A percentile compares a stretch with the other conserved stretches of the same genome.
Conservation (phyloP, 2,113 vertebrate species). For the Myotis yumanensis region DNA sequence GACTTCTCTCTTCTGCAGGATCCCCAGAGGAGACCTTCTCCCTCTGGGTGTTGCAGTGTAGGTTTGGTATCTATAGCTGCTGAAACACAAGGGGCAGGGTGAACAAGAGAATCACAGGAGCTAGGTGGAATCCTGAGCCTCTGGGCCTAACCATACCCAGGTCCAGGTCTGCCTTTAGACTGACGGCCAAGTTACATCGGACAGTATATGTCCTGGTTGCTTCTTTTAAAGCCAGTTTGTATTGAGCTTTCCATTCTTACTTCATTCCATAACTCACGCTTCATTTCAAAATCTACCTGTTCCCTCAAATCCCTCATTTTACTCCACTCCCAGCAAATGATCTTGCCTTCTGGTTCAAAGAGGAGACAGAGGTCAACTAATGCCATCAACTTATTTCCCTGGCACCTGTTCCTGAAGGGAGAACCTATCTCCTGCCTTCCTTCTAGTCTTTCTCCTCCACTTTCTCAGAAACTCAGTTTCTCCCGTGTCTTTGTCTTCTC, state of each 20-base stretch:
- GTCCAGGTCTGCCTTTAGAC: background rate
- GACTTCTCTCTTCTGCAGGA: background rate
- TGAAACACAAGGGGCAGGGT: background rate
- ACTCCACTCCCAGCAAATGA: background rate
- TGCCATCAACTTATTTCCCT: background rate
- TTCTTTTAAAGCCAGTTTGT: background rate
- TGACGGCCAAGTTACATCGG: background rate
- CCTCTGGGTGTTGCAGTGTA: background rate
- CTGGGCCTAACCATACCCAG: accelerated
- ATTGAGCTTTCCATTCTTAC: background rate
- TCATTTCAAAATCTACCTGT: background rate
- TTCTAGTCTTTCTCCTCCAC: background rate
- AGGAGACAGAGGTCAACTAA: background rate
- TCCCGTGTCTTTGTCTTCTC: background rate
- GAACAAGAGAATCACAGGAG: background rate
- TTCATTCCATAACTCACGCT: background rate
- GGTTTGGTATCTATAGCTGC: background rate
- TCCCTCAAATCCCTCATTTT: background rate
- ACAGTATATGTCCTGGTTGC: background rate
- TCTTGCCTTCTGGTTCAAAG: background rate
- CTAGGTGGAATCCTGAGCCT: background rate
- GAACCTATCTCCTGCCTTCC: background rate
- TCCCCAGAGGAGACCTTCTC: background rate
- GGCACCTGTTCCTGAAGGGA: background rate
- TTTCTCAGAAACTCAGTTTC: background rate